Conservation (phyloP, 2,113 vertebrate species). For the Cavia aperea region DNA sequence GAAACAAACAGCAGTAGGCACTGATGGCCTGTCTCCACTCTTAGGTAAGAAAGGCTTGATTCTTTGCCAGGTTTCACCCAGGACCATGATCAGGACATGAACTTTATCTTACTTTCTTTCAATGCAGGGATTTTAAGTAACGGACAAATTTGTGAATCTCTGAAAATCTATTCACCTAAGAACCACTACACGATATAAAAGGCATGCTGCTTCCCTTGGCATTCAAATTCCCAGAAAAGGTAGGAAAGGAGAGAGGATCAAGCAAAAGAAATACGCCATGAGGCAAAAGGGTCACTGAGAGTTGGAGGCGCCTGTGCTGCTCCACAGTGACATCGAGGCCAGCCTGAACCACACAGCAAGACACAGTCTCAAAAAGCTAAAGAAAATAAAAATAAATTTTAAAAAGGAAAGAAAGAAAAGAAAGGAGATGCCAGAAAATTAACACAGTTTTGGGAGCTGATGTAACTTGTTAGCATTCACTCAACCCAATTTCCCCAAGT, state of each 20-base stretch:
- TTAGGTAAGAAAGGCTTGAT: background rate
- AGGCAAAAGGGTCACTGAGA: background rate
- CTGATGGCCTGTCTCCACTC: background rate
- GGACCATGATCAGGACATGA: background rate
- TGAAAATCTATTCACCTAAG: background rate
- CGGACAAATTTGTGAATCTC: background rate
- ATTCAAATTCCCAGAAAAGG: background rate
- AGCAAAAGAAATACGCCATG: slow-evolving; percentile 3
- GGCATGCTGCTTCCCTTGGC: background rate
- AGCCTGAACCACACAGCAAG: background rate
- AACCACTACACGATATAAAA: background rate
- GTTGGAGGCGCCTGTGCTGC: background rate
- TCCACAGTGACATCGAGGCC: background rate
- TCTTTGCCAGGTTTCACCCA: background rate
- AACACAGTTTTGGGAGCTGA: background rate
- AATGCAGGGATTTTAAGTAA: slow-evolving; percentile 8
- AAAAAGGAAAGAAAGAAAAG: background rate
- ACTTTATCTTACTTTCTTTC: slow-evolving; percentile 33
- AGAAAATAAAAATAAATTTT: no score
- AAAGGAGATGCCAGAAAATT: background rate
- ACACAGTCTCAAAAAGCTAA: background rate
- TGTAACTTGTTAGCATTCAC: background rate
- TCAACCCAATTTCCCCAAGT: background rate
- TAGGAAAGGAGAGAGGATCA: background rate
- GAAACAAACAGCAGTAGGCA: background rate